A percentile compares a stretch with the other conserved stretches of the same genome.
phyloP scores from a whole-genome alignment of 1,140 invertebrate species.

The Ylistrum balloti region DNA sequence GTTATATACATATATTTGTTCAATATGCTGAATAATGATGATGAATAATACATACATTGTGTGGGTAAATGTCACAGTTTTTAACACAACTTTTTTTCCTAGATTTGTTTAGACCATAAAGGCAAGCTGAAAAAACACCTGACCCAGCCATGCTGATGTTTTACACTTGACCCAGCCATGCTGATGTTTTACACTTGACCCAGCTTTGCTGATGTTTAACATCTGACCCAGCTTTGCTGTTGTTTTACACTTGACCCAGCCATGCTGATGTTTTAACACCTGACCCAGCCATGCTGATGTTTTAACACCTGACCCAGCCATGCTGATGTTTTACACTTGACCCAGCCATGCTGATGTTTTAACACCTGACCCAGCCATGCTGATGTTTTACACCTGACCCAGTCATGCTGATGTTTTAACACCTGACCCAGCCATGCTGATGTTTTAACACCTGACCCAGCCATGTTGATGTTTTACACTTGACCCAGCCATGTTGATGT shows the following conservation, averaged over 20 bases:
- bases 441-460: slow-evolving; percentile 1
- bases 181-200: not conserved
- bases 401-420: not conserved
- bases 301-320: not conserved
- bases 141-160: slow-evolving; percentile 1
- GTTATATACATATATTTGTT: slow-evolving; percentile 40
- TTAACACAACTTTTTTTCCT: not conserved
- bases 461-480: not conserved
- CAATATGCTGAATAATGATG: slow-evolving; percentile 5
- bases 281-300: not conserved
- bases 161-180: not conserved
- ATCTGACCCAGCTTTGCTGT: not conserved
- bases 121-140: not conserved
- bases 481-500: not conserved
- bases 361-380: not conserved
- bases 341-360: not conserved
- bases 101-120: not conserved
- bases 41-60: not conserved
- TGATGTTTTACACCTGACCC: not conserved
- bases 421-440: not conserved
- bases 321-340: not conserved
- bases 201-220: not conserved
- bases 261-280: not conserved
- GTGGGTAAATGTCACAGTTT: not conserved
- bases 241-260: slow-evolving; percentile 3